These are phyloP conservation scores for Aphidius colemani DNA, from an alignment of 2,888 invertebrate species.

Conservation along the genomic window DNA sequence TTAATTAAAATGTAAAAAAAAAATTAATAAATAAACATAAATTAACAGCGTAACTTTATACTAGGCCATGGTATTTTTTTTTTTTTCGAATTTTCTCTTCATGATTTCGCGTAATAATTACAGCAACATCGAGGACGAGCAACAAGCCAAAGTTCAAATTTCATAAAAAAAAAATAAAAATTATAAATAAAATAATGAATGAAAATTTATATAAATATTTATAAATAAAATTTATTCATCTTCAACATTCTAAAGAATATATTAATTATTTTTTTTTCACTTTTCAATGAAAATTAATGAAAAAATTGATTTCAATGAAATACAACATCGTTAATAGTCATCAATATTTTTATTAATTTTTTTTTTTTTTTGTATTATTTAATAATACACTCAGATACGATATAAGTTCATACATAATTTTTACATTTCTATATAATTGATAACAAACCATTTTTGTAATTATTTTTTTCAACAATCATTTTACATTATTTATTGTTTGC, in stretches of 20 bases:
- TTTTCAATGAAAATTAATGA: conserved; percentile 37
- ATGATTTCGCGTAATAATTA: no score
- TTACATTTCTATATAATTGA: conserved; percentile 56
- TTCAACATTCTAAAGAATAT: no score
- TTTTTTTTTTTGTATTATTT: conserved; percentile 45
- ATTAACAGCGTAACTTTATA: no score
- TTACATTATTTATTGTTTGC: conserved; percentile 25
- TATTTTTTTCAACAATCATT: conserved; percentile 51
- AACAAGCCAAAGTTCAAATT: no score
- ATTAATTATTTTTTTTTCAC: conserved; percentile 22
- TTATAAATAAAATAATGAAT: background rate
- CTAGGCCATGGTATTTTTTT: no score
- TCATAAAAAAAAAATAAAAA: background rate
- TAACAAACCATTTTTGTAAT: conserved; percentile 53
- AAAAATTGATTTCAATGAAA: conserved; percentile 48
- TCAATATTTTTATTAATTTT: conserved; percentile 40
- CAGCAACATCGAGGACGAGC: no score
- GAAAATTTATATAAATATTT: background rate
- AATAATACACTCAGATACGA: conserved; percentile 58
- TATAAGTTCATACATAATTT: conserved; percentile 54
- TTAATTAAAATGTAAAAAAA: no score
- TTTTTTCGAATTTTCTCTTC: no score
- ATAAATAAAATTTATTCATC: no score
- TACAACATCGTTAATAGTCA: conserved; percentile 57
- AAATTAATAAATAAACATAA: no score